Conservation (phyloP, 1,140 invertebrate species). For the Drusus annulatus region DNA sequence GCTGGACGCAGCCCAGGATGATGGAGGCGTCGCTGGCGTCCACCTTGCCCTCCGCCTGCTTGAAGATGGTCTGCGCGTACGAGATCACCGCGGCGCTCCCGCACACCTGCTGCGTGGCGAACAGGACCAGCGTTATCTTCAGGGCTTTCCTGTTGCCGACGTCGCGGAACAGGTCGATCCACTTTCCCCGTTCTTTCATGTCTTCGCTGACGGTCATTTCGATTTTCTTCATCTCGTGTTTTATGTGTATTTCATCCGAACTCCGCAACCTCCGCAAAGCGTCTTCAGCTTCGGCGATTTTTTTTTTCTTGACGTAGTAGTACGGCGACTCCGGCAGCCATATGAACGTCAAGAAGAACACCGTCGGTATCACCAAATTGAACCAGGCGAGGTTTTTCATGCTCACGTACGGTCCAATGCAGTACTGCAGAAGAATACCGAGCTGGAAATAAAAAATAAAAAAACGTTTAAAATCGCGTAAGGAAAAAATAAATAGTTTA, state of each 20-base stretch:
- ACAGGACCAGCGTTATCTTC: constrained; percentile 74
- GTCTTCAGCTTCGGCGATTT: constrained; percentile 69
- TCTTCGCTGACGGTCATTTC: constrained; percentile 74
- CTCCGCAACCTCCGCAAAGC: constrained; percentile 71
- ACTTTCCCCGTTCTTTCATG: constrained; percentile 70
- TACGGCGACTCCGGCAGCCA: constrained; percentile 76
- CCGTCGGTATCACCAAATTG: constrained; percentile 72
- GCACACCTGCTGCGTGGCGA: constrained; percentile 82
- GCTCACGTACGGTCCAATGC: constrained; percentile 75
- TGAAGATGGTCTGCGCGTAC: constrained; percentile 82
- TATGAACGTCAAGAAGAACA: constrained; percentile 71
- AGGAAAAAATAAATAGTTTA: neutral
- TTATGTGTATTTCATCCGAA: constrained; percentile 67
- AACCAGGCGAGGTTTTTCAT: constrained; percentile 73
- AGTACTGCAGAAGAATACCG: constrained; percentile 80
- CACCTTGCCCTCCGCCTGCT: constrained; percentile 69
- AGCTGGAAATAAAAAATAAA: constrained; percentile 65
- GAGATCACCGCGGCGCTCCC: constrained; percentile 83
- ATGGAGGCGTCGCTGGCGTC: constrained; percentile 74
- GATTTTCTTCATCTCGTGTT: constrained; percentile 76
- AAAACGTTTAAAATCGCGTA: neutral
- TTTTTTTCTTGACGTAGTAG: constrained; percentile 71
- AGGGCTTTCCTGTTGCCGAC: constrained; percentile 78
- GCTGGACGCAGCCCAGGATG: constrained; percentile 77
- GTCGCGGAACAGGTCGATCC: constrained; percentile 75